A percentile compares a stretch with the other conserved stretches of the same genome.
These are phyloP conservation scores for Bolinopsis microptera DNA, from an alignment of 37 sponge, comb jelly and placozoan genomes.

Conservation along the genomic window DNA sequence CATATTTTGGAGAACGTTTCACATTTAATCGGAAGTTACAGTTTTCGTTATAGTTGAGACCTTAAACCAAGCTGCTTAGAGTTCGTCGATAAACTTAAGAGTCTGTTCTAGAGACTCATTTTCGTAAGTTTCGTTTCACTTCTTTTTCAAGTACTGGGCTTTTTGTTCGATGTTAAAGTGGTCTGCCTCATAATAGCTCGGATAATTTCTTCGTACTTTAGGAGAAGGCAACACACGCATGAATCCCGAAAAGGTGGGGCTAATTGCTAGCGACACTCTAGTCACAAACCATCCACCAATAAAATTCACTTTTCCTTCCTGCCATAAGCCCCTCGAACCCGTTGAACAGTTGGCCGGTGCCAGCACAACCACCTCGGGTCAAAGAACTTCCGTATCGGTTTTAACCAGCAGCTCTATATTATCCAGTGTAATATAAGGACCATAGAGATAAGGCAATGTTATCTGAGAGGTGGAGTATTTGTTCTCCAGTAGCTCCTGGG, in stretches of 20 bases:
- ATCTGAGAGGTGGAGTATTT: not conserved
- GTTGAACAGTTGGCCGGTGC: not conserved
- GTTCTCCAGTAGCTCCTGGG: constrained; percentile 1
- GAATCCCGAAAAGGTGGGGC: not conserved
- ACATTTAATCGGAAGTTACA: not conserved
- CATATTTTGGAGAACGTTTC: not conserved
- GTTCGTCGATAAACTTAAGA: not conserved
- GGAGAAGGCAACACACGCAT: not conserved
- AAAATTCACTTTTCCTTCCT: not conserved
- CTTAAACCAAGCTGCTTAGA: constrained; percentile 12
- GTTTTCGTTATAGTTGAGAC: constrained; percentile 1
- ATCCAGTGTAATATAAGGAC: not conserved
- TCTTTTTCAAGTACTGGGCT: not conserved
- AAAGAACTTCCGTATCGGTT: not conserved
- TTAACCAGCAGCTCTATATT: constrained; percentile 21
- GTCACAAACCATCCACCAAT: not conserved
- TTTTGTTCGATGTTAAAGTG: not conserved
- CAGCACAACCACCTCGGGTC: constrained; percentile 21
- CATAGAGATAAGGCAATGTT: not conserved
- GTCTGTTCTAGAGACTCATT: not conserved
- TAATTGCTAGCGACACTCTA: not conserved
- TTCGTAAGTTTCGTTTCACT: not conserved
- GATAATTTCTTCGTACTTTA: not conserved
- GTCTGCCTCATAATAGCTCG: not conserved
- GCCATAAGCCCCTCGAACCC: not conserved